Evolutionary conservation across 1,140 invertebrate species (phyloP), one percentile per base, ranked within the genome.

Genomic region (Dinoponera quadriceps): DNA sequence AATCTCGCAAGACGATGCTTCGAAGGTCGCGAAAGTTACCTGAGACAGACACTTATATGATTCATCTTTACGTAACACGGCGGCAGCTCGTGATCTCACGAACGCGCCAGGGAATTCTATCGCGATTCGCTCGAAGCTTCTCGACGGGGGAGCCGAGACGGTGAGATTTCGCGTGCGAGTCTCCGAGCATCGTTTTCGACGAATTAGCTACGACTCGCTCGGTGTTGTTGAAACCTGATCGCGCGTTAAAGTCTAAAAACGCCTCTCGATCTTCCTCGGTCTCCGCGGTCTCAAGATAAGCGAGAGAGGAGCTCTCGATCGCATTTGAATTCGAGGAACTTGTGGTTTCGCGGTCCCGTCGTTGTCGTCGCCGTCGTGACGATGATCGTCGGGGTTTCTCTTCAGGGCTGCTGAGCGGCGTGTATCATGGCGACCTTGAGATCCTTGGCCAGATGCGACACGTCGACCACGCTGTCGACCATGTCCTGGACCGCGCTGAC

Each of bases 401-500:
- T 54, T 92, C 87, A 93, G 16, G 91, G 90, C 33, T 92, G 91
- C 33, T 94, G 93, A 20, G 92, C 90, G 11, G 91, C 89, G 33
- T 93, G 91, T 33, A 94, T 92, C 90, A 94, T 93, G 16, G 92
- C 91, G 29, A 94, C 91, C 44, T 85, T 98, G 25, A 98, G 95
- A 91, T 97, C 96, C 82, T 96, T 95, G 0, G 97, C 97, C 73
- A 97, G 94, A 91, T 97, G 96, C 0, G 97, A 98, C 25, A 98
- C 96, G 90, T 97, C 96, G 14, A 97, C 96, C 22, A 99, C 97
- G 14, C 97, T 96, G 92, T 98, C 98, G 0, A 98, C 98, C 98
- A 99, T 99, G 84, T 98, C 97, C 86, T 98, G 98, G 0, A 99
- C 98, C 0, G 98, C 98, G 22, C 95, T 96, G 1, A 98, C 97